Evolutionary conservation across 2,113 vertebrate species (phyloP), one percentile per base, ranked within the genome.

Genomic region (Colius striatus): DNA sequence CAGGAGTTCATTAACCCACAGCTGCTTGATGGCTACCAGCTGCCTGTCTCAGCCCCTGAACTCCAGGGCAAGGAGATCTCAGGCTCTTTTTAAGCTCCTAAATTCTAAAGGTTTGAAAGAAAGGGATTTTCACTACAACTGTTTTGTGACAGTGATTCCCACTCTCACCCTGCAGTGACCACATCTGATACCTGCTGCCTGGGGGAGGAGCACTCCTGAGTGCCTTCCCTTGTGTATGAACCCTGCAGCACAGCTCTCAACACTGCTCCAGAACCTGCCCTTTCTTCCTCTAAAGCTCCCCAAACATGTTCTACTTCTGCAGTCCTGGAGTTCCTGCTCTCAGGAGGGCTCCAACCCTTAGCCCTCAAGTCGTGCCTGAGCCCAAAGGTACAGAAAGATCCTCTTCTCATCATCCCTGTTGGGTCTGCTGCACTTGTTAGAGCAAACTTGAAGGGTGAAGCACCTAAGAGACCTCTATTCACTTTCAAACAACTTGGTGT

Each of bases 291-390:
- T 10, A 26, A 27, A 66, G 27, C 32, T 78, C 13, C 16, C 16
- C 38, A 25, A 4, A 19, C 8, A 8, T 29, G 7, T 45, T 20
- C 25, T 27, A 13, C 19, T n/a, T 38, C 34, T 36, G 16, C 13
- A 79, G 14, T 11, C 23, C 55, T 21, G 13, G 20, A 78, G 60
- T 54, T 63, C 38, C 26, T 16, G 8, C 4, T 47, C 70, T 78
- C 60, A 75, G 43, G 30, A 70, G 4, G 13, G 13, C 25, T 75
- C 29, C 66, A 75, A 38, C 29, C 4, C 22, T 23, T 7, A 1
- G 4, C 7, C 8, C 5, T 5, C 17, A 55, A 12, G 7, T 9
- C 41, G 43, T 0, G 0, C 14, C 30, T 0, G 0, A 67, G 30
- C 26, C 48, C 51, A 43, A 36, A 58, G 27, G 17, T 0, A 0